A percentile compares a stretch with the other conserved stretches of the same genome.
These are phyloP conservation scores for Nasonia oneida DNA, from an alignment of 2,888 invertebrate genomes.

Conservation along the genomic window DNA sequence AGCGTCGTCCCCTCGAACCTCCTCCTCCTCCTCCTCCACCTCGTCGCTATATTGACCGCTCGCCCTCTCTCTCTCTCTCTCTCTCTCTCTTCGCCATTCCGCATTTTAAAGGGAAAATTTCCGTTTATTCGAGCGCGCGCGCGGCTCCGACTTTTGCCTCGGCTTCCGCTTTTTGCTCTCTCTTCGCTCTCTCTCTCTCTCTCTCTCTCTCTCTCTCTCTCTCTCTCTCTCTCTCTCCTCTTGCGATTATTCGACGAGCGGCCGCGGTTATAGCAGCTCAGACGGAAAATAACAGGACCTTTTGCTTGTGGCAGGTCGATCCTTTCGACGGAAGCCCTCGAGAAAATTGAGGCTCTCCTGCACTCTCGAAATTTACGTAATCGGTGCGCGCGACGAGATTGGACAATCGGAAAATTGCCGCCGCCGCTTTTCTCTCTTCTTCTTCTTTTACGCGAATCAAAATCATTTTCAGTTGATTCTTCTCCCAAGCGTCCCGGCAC, in stretches of 20 bases:
- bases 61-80: conserved; percentile 3
- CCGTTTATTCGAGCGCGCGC: conserved; percentile 71
- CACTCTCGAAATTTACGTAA: conserved; percentile 63
- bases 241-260: conserved; percentile 74
- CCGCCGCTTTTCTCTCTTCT: conserved; percentile 8
- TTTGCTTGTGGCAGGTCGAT: conserved; percentile 76
- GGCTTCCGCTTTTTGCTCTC: conserved; percentile 41
- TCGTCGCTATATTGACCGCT: conserved; percentile 71
- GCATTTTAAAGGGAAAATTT: conserved; percentile 79
- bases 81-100: conserved; percentile 68
- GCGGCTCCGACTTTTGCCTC: conserved; percentile 67
- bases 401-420: conserved; percentile 63
- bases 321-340: conserved; percentile 66
- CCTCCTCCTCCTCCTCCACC: conserved; percentile 48
- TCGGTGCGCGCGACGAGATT: conserved; percentile 57
- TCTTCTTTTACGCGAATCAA: conserved; percentile 39
- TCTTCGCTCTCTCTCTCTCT: conserved; percentile 43
- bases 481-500: conserved; percentile 8
- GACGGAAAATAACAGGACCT: conserved; percentile 79
- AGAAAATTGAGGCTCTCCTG: conserved; percentile 62
- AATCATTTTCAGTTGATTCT: conserved; percentile 52
- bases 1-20: conserved; percentile 57
- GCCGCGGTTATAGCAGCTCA: conserved; percentile 74
- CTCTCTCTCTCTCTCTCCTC: conserved; percentile 46
- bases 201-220: too few relatives aligned